A percentile compares a stretch with the other conserved stretches of the same genome.
Conservation (phyloP, 2,797 vertebrate genomes). For the Australoheros facetus region DNA sequence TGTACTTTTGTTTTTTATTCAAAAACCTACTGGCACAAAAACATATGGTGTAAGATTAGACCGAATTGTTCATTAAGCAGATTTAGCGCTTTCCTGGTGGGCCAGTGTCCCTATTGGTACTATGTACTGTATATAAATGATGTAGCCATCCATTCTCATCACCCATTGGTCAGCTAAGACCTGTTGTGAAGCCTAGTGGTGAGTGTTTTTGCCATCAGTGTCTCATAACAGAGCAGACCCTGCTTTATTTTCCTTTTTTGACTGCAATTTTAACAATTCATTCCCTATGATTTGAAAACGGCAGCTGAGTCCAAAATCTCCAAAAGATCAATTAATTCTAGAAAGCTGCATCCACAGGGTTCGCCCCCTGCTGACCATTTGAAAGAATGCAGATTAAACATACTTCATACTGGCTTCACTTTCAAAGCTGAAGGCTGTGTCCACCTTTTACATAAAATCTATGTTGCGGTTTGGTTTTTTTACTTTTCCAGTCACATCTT, state of each 20-base stretch:
- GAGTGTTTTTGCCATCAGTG: not conserved
- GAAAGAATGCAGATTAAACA: not conserved
- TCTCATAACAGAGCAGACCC: not conserved
- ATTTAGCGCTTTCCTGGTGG: no score
- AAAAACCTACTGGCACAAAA: not conserved
- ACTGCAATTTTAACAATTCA: not conserved
- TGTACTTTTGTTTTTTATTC: no score
- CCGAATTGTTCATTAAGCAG: no score
- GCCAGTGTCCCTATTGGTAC: no score
- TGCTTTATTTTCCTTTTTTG: not conserved
- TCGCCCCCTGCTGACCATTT: not conserved
- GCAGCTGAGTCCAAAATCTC: not conserved
- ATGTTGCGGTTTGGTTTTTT: not conserved
- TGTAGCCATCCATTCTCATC: not conserved
- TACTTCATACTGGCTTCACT: not conserved
- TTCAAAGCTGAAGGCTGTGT: no score
- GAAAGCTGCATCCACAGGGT: not conserved
- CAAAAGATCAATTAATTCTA: not conserved
- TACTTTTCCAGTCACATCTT: not conserved
- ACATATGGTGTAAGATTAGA: not conserved
- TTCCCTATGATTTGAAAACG: not conserved
- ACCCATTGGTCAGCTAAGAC: not conserved
- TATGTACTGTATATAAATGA: no score
- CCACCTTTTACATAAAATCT: not conserved
- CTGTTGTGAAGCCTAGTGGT: not conserved